phyloP scores from a whole-genome alignment of 1,140 invertebrate genomes.

The Microplitis mediator region DNA sequence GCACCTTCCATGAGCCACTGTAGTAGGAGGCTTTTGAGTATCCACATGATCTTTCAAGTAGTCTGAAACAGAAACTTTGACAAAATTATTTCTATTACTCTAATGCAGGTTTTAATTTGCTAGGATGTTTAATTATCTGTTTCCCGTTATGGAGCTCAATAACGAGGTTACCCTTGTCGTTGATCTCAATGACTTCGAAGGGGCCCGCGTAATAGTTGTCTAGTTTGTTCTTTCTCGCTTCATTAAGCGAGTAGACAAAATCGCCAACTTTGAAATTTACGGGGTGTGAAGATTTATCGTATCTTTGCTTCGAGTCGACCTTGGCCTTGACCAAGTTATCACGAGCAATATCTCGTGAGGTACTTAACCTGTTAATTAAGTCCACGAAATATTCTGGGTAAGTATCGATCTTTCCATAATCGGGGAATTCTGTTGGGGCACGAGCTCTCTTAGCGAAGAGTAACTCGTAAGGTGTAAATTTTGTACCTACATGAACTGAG shows the following conservation, averaged over 20 bases:
- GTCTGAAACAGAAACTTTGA: too few species aligned
- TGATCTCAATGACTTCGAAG: conserved; percentile 15
- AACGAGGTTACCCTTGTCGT: neutral
- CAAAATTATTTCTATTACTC: too few species aligned
- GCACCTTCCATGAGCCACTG: too few species aligned
- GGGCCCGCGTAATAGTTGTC: neutral
- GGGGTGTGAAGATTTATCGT: neutral
- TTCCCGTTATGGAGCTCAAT: conserved; percentile 12
- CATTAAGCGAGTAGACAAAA: neutral
- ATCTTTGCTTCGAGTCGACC: neutral
- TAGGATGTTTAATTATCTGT: neutral
- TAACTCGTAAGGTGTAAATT: conserved; percentile 10
- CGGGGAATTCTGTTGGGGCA: neutral
- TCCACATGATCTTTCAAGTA: too few species aligned
- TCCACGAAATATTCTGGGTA: neutral
- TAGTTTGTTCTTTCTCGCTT: neutral
- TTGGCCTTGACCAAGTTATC: neutral
- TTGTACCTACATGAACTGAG: neutral
- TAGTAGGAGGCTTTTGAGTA: too few species aligned
- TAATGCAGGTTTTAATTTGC: neutral
- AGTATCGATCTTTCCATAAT: neutral
- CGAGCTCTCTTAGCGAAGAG: neutral
- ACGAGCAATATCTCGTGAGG: neutral
- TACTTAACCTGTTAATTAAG: neutral
- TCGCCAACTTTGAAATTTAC: neutral